phyloP scores from a whole-genome alignment of 1,140 invertebrate genomes.

The Stenopsyche tienmushanensis region DNA sequence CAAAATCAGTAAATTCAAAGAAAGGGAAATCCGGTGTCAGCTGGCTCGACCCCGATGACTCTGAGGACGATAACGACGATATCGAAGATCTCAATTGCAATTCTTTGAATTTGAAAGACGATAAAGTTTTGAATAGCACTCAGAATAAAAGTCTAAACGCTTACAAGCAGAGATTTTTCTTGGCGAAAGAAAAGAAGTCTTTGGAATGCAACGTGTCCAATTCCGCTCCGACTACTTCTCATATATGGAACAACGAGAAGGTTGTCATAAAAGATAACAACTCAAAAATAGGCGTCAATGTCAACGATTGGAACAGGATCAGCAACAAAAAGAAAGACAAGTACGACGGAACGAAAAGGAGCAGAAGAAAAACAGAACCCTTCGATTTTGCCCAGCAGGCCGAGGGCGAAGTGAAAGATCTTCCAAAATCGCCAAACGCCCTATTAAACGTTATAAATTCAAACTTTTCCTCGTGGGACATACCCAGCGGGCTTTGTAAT shows the following conservation, averaged over 20 bases:
- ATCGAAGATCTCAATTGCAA: no score
- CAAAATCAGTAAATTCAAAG: no score
- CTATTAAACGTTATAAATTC: not conserved
- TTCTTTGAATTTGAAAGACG: no score
- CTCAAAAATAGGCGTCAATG: conserved; percentile 48
- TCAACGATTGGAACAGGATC: conserved; percentile 46
- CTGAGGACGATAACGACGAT: not conserved
- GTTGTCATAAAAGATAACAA: conserved; percentile 41
- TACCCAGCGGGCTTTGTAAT: conserved; percentile 16
- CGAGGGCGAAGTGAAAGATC: conserved; percentile 25
- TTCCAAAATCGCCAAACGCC: conserved; percentile 24
- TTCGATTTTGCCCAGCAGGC: conserved; percentile 38
- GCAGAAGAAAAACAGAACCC: conserved; percentile 36
- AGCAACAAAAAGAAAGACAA: conserved; percentile 42
- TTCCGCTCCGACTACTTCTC: conserved; percentile 16
- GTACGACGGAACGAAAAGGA: conserved; percentile 34
- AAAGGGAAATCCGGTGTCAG: no score
- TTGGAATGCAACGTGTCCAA: not conserved
- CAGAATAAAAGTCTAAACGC: not conserved
- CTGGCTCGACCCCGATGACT: conserved; percentile 4
- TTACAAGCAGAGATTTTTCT: conserved; percentile 41
- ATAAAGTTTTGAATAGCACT: no score
- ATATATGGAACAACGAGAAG: conserved; percentile 46
- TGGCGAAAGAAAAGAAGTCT: no score
- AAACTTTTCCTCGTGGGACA: conserved; percentile 9